Percentiles rank a stretch among this genome's conserved stretches.
These are phyloP conservation scores for Hydropotes inermis DNA, from an alignment of 2,113 vertebrate species.

Conservation along the genomic window DNA sequence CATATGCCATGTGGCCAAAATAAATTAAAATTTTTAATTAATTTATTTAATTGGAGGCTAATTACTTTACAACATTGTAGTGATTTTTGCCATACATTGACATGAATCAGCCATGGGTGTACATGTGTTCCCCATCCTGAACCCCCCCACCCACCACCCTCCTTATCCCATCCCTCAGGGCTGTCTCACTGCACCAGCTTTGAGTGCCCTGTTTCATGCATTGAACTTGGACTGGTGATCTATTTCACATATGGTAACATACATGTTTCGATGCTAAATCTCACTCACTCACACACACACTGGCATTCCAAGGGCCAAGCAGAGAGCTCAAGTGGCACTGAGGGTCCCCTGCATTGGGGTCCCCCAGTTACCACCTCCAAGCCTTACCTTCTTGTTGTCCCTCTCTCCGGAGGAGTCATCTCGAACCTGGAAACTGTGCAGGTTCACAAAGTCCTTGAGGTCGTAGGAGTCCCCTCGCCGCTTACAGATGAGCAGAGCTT, in stretches of 20 bases:
- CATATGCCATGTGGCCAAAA: not conserved
- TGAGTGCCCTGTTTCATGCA: not conserved
- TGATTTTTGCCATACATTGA: not conserved
- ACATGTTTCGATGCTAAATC: not conserved
- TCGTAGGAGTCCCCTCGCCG: constrained; percentile 93
- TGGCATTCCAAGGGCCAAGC: not conserved
- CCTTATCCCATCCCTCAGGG: not conserved
- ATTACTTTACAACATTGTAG: not conserved
- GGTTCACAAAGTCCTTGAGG: constrained; percentile 89
- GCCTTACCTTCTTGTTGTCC: constrained; percentile 91
- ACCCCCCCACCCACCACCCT: not conserved
- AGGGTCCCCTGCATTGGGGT: not conserved
- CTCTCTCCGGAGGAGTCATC: constrained; percentile 85
- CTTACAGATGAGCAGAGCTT: constrained; percentile 94
- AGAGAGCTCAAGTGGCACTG: not conserved
- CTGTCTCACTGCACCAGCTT: not conserved
- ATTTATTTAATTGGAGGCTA: not conserved
- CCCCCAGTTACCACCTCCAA: not conserved
- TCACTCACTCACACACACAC: not conserved
- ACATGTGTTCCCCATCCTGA: not conserved
- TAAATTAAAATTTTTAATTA: not conserved
- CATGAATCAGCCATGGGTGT: not conserved
- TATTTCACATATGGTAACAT: not conserved
- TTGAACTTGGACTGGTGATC: not conserved
- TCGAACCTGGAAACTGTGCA: constrained; percentile 88